Base-by-base conservation (phyloP, 2,888 invertebrate genomes). In the Pristionchus mayeri region DNA sequence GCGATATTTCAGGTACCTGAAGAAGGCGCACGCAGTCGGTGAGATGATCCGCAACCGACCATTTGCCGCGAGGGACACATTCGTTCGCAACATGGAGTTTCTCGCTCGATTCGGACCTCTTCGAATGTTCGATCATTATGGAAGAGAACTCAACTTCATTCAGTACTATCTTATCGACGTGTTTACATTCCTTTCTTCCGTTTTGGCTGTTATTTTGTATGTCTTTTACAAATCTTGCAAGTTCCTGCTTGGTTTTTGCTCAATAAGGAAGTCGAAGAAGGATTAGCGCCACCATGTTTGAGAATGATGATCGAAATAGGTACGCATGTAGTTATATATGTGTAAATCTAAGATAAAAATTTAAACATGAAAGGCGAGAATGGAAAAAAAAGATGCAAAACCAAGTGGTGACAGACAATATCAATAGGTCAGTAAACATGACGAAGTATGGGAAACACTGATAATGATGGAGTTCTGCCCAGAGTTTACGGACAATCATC, bases 71-170 rank as follows among this genome's bases (percentile, higher is more conserved):
- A n/a, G 54, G 6, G 84, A 84, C n/a, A 71, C 54, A 7, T 84
- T 84, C 27, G 75, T 84, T 50, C 48, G 54, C 0, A 84, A 84
- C 40, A 44, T 75, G 34, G 84, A 84, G 16, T 84, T 84, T 71
- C 34, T 84, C 40, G 84, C 84, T 21, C 40, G 44, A 7, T 84
- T 37, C 52, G 84, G 84, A n/a, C 84, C 84, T 1, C 75, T 84
- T 27, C 37, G 80, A 11, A 54, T 57, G 57, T 57, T 80, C 24
- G 80, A 80, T 44, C 80, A 80, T 21, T 80, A 80, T 18, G 80
- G 80, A 80, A 37, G 37, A 44, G 40, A 80, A 57, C n/a, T 80
- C 3, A 80, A 80, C n/a, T 80, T 80, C 57, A 37, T 80, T 11
- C 80, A 80, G 24, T 80, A 80, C 30, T 80, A 80, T 30, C 57